These are phyloP conservation scores for Brachypteracias leptosomus DNA, from an alignment of 2,113 vertebrate species.

Conservation along the genomic window DNA sequence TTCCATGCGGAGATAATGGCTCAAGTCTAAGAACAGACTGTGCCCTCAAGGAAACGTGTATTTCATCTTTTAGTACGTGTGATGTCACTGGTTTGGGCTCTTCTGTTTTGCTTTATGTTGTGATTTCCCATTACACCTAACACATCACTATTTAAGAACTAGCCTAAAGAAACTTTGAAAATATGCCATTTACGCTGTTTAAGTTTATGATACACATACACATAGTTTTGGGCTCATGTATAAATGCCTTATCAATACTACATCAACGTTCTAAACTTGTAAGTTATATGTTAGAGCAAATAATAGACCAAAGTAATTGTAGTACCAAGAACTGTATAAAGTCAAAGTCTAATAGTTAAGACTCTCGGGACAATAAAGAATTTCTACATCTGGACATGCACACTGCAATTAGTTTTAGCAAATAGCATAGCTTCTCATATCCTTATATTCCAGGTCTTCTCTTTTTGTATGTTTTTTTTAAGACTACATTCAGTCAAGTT, in stretches of 20 bases:
- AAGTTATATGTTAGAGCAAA: background rate
- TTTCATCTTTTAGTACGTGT: background rate
- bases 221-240: background rate
- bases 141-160: background rate
- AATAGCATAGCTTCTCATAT: background rate
- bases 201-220: background rate
- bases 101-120: background rate
- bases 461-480: background rate
- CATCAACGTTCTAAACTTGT: background rate
- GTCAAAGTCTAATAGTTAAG: background rate
- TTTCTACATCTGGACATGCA: background rate
- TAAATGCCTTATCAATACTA: background rate
- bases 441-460: background rate
- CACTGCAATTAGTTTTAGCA: background rate
- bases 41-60: background rate
- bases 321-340: fast-evolving
- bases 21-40: background rate
- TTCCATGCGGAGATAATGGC: background rate
- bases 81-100: background rate
- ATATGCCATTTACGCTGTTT: background rate
- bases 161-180: background rate
- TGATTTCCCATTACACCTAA: background rate
- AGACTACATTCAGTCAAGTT: background rate
- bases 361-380: background rate
- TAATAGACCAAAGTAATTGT: background rate